Evolutionary conservation across 2,797 vertebrate genomes (phyloP).

Genomic region (Eospalax fontanierii): DNA sequence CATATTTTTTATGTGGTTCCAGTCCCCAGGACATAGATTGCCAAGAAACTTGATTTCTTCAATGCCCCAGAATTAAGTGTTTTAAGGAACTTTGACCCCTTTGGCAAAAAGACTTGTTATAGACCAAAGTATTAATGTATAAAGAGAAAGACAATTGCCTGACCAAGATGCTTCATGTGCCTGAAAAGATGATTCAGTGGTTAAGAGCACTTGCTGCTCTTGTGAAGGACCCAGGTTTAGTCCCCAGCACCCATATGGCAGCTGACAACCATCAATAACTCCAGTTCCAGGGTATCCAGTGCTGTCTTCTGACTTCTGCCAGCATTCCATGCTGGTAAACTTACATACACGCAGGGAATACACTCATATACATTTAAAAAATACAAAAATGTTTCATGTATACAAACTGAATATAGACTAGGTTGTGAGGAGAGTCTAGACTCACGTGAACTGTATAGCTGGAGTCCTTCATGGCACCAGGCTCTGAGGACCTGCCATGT

Average conservation of each 20-base stretch:
- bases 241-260: too few species aligned
- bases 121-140: not conserved
- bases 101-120: not conserved
- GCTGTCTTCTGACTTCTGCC: too few species aligned
- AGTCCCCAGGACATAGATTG: not conserved
- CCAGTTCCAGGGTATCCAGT: too few species aligned
- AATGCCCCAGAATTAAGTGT: not conserved
- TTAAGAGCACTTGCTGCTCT: too few species aligned
- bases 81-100: not conserved
- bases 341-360: too few species aligned
- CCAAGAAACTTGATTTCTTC: not conserved
- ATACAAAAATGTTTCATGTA: not conserved
- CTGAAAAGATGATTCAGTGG: too few species aligned
- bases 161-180: not conserved
- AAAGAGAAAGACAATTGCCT: constrained; percentile 12
- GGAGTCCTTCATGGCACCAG: not conserved
- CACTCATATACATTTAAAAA: too few species aligned
- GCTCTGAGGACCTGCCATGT: not conserved
- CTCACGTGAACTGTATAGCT: not conserved
- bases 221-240: too few species aligned
- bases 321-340: too few species aligned
- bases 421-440: not conserved
- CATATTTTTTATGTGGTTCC: not conserved
- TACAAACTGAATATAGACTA: not conserved
- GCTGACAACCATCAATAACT: too few species aligned